Conservation (phyloP, 2,888 invertebrate genomes). For the Melangyna quadrimaculata region DNA sequence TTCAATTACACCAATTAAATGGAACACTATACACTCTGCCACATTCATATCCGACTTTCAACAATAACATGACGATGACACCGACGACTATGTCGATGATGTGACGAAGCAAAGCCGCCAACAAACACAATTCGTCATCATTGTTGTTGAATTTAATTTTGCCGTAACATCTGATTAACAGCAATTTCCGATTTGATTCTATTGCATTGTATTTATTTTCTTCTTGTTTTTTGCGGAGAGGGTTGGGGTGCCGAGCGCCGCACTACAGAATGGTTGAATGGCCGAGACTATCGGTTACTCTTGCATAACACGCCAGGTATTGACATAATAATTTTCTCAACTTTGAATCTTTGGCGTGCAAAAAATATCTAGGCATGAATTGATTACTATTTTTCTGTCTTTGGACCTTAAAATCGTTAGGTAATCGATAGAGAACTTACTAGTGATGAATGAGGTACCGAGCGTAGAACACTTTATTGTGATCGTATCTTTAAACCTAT, state of each 20-base stretch:
- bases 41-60: slow-evolving; percentile 46
- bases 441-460: not conserved
- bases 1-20: slow-evolving; percentile 59
- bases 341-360: not conserved
- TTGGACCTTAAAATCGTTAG: not conserved
- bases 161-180: slow-evolving; percentile 6
- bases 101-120: not conserved
- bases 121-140: slow-evolving; percentile 8
- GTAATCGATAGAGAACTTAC: not conserved
- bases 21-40: slow-evolving; percentile 37
- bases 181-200: slow-evolving; percentile 7
- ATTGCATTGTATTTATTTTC: not conserved
- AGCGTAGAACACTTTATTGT: not conserved
- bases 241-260: not conserved
- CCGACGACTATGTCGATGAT: too few relatives aligned
- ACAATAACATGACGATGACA: not conserved
- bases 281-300: not conserved
- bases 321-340: not conserved
- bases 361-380: not conserved
- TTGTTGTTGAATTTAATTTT: slow-evolving; percentile 6
- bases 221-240: not conserved
- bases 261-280: not conserved
- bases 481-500: too few relatives aligned
- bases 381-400: not conserved
- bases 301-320: not conserved